Base-by-base conservation (phyloP, 2,888 invertebrate species). In the Lasioglossum calceatum region DNA sequence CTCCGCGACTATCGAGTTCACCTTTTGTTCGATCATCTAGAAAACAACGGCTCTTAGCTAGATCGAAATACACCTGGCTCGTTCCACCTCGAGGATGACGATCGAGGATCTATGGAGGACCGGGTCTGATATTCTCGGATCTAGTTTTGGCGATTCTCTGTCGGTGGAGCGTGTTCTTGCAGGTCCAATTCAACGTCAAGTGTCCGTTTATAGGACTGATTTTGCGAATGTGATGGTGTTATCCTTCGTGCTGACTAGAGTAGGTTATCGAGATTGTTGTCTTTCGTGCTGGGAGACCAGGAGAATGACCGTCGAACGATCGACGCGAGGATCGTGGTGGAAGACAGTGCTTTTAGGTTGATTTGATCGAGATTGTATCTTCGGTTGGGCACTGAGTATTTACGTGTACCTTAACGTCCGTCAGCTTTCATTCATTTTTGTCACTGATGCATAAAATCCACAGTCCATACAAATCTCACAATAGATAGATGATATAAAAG, bases 21-120 rank as follows among this genome's bases (percentile, higher is more conserved):
- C 97, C 95, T 97, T 97, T 95, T 97, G 96, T 96, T 97, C 97
- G 96, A 98, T 96, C 94, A 97, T 97, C 97, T 97, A 96, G 92
- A 95, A 95, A 95, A 94, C 90, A 91, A 91, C 16, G 83, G 87
- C 87, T 71, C 89, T 90, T 87, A 88, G 82, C 87, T 78, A 75
- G 70, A 77, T 16, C 7, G 32, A 70, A 42, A 27, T 44, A 27
- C 10, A 39, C n/a, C n/a, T 16, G 23, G 50, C 47, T 73, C 50
- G 44, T 70, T 36, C 36, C 36, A 36, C 54, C 79, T 64, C 74
- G 32, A 64, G 64, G 64, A 14, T 19, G 64, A 70, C 36, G 70
- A 70, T 70, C 36, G 64, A 70, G 70, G 70, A 70, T 39, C 36
- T 70, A 39, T 39, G 39, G 3, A 70, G 67, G 67, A 39, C 36